Evolutionary conservation across 1,140 invertebrate genomes (phyloP).

Genomic region (Conus betulinus): DNA sequence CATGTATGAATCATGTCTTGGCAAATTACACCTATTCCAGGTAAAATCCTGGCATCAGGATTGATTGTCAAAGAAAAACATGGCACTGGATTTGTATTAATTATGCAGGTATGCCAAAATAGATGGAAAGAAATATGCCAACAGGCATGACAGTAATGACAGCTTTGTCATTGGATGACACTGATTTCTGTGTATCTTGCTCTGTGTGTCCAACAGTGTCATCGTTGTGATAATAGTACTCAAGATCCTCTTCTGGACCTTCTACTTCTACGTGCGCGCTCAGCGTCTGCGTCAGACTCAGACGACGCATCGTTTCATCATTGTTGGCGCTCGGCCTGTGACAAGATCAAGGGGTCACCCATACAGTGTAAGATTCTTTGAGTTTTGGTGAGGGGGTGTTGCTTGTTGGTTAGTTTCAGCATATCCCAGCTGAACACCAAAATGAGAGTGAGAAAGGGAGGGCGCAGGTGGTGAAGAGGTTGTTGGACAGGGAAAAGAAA

Average conservation of each 20-base stretch:
- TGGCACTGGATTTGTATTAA: background rate
- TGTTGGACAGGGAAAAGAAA: no score
- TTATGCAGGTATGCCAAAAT: background rate
- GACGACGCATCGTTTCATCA: slow-evolving; percentile 24
- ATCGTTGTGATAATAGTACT: slow-evolving; percentile 37
- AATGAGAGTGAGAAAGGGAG: no score
- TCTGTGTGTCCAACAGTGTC: slow-evolving; percentile 26
- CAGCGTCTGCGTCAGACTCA: slow-evolving; percentile 29
- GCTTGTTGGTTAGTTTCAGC: no score
- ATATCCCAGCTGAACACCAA: no score
- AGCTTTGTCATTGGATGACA: no score
- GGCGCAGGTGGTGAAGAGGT: no score
- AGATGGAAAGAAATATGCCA: background rate
- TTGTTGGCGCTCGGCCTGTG: slow-evolving; percentile 32
- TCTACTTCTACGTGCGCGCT: slow-evolving; percentile 46
- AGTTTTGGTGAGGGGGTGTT: background rate
- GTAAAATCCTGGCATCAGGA: background rate
- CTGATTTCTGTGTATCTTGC: no score
- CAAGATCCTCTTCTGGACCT: slow-evolving; percentile 46
- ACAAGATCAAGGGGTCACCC: slow-evolving; percentile 2
- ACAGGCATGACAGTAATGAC: background rate
- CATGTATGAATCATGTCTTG: no score
- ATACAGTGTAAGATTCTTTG: slow-evolving; percentile 28
- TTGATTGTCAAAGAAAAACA: background rate
- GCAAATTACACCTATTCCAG: background rate